phyloP scores from a whole-genome alignment of 2,797 vertebrate species.

The Chromobotia macracanthus region DNA sequence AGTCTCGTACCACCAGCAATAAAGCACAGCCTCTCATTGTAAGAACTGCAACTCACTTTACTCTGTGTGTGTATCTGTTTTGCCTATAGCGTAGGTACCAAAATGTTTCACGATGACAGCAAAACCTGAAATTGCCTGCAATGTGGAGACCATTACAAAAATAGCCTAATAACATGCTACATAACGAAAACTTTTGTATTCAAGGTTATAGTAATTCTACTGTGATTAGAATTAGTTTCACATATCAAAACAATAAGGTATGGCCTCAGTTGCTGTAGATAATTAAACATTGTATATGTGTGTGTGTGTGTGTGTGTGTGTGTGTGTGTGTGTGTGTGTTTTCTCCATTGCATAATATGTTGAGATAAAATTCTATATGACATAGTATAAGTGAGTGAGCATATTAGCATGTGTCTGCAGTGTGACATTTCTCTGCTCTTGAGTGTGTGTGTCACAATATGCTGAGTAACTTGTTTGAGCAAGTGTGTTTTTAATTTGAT shows the following conservation, averaged over 20 bases:
- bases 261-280: no score
- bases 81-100: no score
- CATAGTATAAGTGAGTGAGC: slow-evolving; percentile 15
- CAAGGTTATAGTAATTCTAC: no score
- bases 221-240: no score
- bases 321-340: background rate
- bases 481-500: background rate
- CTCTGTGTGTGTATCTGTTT: no score
- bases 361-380: background rate
- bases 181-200: background rate
- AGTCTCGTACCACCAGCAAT: slow-evolving; percentile 93
- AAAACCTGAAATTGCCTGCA: background rate
- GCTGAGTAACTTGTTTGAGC: background rate
- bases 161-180: background rate
- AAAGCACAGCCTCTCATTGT: slow-evolving; percentile 94
- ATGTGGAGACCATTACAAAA: background rate
- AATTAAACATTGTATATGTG: no score
- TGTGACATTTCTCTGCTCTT: slow-evolving; percentile 2
- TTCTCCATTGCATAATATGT: background rate
- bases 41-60: slow-evolving; percentile 62
- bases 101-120: background rate
- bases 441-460: slow-evolving; percentile 10
- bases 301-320: no score
- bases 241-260: no score
- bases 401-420: slow-evolving; percentile 34